Percentiles rank a stretch among this genome's conserved stretches.
phyloP scores from a whole-genome alignment of 2,888 invertebrate species.

The Chymomyza caudatula region DNA sequence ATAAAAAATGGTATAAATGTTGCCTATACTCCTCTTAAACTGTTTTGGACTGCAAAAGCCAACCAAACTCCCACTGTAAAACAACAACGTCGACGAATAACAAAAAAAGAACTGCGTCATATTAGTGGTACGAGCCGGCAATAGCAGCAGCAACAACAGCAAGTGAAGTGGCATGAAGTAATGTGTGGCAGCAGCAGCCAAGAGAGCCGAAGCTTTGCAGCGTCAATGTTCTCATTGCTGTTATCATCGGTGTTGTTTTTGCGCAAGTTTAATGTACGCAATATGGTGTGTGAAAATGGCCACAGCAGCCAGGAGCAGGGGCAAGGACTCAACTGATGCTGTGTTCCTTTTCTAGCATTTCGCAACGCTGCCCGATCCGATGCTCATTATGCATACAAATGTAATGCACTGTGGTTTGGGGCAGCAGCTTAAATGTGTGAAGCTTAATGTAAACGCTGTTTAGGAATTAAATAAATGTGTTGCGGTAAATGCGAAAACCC shows the following conservation, averaged over 20 bases:
- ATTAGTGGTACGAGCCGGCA: conserved; percentile 2
- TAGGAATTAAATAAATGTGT: background rate
- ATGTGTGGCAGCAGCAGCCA: conserved; percentile 2
- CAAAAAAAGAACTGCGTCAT: conserved; percentile 14
- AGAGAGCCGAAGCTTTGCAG: conserved; percentile 23
- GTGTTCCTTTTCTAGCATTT: too few species aligned
- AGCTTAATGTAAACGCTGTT: background rate
- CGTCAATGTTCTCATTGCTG: background rate
- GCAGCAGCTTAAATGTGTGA: background rate
- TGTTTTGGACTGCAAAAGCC: conserved; percentile 5
- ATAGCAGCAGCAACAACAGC: conserved; percentile 1
- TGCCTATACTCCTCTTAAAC: too few species aligned
- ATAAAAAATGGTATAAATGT: too few species aligned
- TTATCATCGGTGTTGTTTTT: background rate
- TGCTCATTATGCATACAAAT: too few species aligned
- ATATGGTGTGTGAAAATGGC: conserved; percentile 32
- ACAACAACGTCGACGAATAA: background rate
- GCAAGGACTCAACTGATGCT: background rate
- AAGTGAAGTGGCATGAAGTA: background rate
- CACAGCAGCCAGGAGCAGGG: background rate
- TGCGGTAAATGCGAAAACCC: background rate
- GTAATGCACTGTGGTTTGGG: background rate
- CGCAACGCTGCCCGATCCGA: too few species aligned
- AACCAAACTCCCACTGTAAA: conserved; percentile 3
- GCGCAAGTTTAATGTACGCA: conserved; percentile 50